Percentiles rank a stretch among this genome's conserved stretches.
These are phyloP conservation scores for Agonopterix alstromeriana DNA, from an alignment of 2,888 invertebrate species.

Conservation along the genomic window DNA sequence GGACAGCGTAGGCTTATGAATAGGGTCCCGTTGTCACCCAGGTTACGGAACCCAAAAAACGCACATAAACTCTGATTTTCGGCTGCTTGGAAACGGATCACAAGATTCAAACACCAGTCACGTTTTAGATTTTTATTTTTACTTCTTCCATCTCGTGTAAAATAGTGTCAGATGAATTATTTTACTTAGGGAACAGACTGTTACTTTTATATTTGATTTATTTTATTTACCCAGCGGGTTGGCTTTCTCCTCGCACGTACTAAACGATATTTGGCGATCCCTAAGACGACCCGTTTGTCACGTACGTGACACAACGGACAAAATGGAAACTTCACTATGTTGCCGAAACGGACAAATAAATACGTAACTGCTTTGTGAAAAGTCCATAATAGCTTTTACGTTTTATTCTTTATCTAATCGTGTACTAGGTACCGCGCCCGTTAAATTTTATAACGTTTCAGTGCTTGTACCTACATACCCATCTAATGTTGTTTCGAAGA, in stretches of 20 bases:
- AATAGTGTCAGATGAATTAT: constrained; percentile 35
- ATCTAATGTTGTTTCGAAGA: too few relatives aligned
- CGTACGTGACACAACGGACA: constrained; percentile 69
- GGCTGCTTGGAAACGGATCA: too few relatives aligned
- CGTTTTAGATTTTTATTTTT: too few relatives aligned
- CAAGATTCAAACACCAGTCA: too few relatives aligned
- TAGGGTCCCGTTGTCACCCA: too few relatives aligned
- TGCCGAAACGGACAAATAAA: constrained; percentile 67
- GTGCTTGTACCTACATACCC: too few relatives aligned
- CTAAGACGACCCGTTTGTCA: constrained; percentile 74
- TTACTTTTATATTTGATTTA: constrained; percentile 73
- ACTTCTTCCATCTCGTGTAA: constrained; percentile 12
- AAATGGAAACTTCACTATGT: constrained; percentile 67
- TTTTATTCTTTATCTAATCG: neutral
- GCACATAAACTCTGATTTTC: too few relatives aligned
- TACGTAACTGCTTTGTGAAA: constrained; percentile 55
- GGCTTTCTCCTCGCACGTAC: constrained; percentile 72
- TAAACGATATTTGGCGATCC: constrained; percentile 77
- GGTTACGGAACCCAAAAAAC: too few relatives aligned
- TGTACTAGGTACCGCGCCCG: too few relatives aligned
- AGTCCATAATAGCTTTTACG: constrained; percentile 23
- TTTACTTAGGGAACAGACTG: constrained; percentile 58
- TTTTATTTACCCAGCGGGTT: constrained; percentile 70
- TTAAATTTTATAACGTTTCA: too few relatives aligned
- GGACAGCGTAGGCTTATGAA: too few relatives aligned